A percentile compares a stretch with the other conserved stretches of the same genome.
These are phyloP conservation scores for Maconellicoccus hirsutus DNA, from an alignment of 1,140 invertebrate genomes.

Conservation along the genomic window DNA sequence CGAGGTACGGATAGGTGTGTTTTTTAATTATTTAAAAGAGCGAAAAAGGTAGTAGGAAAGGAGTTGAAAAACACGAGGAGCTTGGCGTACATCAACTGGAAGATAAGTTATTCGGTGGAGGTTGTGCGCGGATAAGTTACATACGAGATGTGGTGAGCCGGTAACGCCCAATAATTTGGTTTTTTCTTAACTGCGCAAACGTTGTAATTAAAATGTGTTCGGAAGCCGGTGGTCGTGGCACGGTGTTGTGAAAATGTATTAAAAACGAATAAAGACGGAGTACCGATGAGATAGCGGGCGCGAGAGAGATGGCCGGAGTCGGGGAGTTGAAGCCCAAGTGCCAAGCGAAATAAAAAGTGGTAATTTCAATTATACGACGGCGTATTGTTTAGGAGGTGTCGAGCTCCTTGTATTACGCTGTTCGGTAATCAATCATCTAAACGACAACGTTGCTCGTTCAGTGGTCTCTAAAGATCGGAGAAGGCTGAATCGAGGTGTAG, in stretches of 20 bases:
- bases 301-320: background rate
- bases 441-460: slow-evolving; percentile 18
- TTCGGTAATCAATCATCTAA: slow-evolving; percentile 20
- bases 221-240: background rate
- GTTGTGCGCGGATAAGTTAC: background rate
- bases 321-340: background rate
- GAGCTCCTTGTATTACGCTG: slow-evolving; percentile 18
- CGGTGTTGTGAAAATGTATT: background rate
- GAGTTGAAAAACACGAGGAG: no score
- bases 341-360: slow-evolving; percentile 20
- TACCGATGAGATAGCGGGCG: no score
- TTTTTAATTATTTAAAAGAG: background rate
- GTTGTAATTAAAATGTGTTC: slow-evolving; percentile 20
- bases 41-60: no score
- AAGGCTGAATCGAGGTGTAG: no score
- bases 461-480: slow-evolving; percentile 11
- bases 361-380: slow-evolving; percentile 16
- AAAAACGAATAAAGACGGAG: background rate
- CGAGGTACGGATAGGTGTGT: background rate
- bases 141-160: background rate
- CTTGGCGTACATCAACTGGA: background rate
- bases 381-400: slow-evolving; percentile 13
- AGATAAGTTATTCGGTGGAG: background rate
- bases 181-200: background rate
- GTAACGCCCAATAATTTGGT: slow-evolving; percentile 14